Conservation (phyloP, 2,797 vertebrate species). For the Hephaestus fuliginosus region DNA sequence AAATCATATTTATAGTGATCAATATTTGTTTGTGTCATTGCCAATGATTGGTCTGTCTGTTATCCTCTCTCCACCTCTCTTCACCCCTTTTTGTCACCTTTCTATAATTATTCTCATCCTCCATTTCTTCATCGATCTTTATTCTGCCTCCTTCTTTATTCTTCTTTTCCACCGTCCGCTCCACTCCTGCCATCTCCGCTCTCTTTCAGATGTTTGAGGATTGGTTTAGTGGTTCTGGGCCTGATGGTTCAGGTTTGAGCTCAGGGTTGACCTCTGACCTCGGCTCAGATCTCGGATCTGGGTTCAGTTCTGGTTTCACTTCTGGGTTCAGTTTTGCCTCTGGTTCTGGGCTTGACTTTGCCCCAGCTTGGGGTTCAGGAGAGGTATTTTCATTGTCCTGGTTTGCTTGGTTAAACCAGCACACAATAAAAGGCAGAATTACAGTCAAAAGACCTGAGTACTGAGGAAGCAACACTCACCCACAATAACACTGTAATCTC, state of each 20-base stretch:
- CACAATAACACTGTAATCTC: no score
- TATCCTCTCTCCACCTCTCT: constrained; percentile 5
- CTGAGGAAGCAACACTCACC: constrained; percentile 24
- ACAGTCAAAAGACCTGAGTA: constrained; percentile 53
- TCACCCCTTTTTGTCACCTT: background rate
- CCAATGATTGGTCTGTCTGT: constrained; percentile 22
- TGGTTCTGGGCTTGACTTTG: constrained; percentile 70
- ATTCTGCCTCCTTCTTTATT: background rate
- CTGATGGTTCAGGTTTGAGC: constrained; percentile 67
- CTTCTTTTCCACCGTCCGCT: background rate
- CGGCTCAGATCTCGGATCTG: constrained; percentile 58
- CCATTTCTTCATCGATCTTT: constrained; percentile 4
- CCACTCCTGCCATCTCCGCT: constrained; percentile 22
- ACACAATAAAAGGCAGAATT: constrained; percentile 64
- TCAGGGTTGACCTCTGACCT: constrained; percentile 62
- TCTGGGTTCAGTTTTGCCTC: constrained; percentile 64
- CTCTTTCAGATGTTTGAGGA: constrained; percentile 82
- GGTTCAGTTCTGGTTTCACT: constrained; percentile 63
- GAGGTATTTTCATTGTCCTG: constrained; percentile 71
- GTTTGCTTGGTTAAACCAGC: constrained; percentile 63
- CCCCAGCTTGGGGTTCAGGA: constrained; percentile 74
- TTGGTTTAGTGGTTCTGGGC: constrained; percentile 83
- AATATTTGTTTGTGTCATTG: constrained; percentile 15
- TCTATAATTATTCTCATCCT: background rate
- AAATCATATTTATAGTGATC: constrained; percentile 8